phyloP scores from a whole-genome alignment of 2,888 invertebrate genomes.

The Caenorhabditis virilis region DNA sequence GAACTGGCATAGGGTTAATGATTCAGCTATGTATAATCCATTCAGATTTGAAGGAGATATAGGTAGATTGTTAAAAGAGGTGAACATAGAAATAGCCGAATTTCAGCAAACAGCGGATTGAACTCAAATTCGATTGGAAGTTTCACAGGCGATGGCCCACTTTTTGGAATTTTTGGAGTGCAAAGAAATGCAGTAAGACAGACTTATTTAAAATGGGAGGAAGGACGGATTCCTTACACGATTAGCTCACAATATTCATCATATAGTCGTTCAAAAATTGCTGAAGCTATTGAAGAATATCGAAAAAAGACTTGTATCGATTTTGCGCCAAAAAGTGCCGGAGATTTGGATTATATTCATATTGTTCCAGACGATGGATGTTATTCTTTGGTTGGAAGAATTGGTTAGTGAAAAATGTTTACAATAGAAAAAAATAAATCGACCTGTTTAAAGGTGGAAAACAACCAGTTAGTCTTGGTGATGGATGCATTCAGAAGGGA shows the following conservation, averaged over 20 bases:
- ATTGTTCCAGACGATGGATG: constrained; percentile 69
- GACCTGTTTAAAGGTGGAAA: constrained; percentile 67
- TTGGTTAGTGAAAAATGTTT: constrained; percentile 46
- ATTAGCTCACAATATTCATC: constrained; percentile 64
- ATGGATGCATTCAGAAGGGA: constrained; percentile 68
- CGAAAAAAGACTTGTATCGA: constrained; percentile 62
- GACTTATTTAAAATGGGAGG: constrained; percentile 65
- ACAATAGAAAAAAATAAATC: too few species aligned
- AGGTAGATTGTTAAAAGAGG: constrained; percentile 34
- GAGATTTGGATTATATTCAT: constrained; percentile 66
- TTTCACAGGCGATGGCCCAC: constrained; percentile 48
- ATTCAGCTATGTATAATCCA: constrained; percentile 65
- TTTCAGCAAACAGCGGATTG: constrained; percentile 58
- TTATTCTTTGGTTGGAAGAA: constrained; percentile 66
- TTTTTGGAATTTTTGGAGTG: constrained; percentile 54
- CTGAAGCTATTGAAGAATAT: constrained; percentile 66
- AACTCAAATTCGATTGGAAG: constrained; percentile 52
- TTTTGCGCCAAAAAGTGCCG: constrained; percentile 62
- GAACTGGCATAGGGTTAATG: constrained; percentile 45
- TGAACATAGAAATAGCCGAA: background rate
- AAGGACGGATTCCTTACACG: constrained; percentile 66
- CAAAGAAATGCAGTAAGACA: constrained; percentile 64
- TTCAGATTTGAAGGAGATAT: constrained; percentile 67
- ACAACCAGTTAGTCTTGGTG: constrained; percentile 68
- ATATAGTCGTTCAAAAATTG: constrained; percentile 62